Base-by-base conservation (phyloP, 2,888 invertebrate genomes). In the Harpalus rufipes region DNA sequence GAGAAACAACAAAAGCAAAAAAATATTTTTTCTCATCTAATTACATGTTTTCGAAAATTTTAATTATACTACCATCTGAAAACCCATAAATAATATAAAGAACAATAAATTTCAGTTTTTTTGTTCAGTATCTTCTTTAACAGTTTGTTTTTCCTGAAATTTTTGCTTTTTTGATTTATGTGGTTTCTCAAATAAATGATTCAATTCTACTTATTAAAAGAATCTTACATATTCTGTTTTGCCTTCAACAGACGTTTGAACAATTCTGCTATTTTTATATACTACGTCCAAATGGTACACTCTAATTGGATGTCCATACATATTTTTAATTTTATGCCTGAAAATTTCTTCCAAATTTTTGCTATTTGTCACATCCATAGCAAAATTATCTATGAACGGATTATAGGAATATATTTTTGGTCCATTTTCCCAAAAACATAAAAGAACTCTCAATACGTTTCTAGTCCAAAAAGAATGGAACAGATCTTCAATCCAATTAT, bases 381-480 rank as follows among this genome's bases (percentile, higher is more conserved):
- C 84, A 78, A 32, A 84, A 25, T 84, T 63, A 14, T 78, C 56
- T 10, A 84, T 7, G 63, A 56, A 84, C 51, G 84, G 84, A 32
- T 84, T 84, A 61, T 78, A 84, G 1, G 78, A 41, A 84, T 51
- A 84, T 16, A 84, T 78, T 65, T 78, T 84, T 1, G 61, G 61
- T 44, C 59, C 51, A 25, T 63, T 16, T 16, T 63, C 61, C 78
- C 84, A 84, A 51, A 78, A 82, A 74, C 59, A 72, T 58, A 82
- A 59, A 41, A 82, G 21, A 10, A 82, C 82, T 58, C 82, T 32
- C 14, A 82, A 72, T 7, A 44, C 74, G 0, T 59, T 21, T 41
- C 82, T 41, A 10, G 32, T 39, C 82, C 82, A 82, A 82, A 82
- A 82, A 10, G 72, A 58, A 21, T 82, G 56, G 16, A 82, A 82